Evolutionary conservation across 2,797 vertebrate genomes (phyloP).

Genomic region (Hippocampus kuda): DNA sequence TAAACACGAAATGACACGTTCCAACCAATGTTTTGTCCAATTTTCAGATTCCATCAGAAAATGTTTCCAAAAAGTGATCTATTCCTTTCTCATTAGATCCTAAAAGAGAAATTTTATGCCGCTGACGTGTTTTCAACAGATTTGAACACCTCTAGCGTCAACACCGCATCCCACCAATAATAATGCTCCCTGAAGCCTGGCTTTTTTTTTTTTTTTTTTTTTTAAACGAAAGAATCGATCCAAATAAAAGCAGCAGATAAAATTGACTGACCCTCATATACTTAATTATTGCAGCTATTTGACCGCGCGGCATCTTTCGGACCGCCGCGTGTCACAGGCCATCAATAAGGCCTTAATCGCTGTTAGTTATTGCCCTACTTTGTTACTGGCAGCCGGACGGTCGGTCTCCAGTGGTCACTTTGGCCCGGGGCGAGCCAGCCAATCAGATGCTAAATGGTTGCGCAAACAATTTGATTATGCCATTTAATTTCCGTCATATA

Average conservation of each 20-base stretch:
- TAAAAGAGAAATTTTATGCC: not conserved
- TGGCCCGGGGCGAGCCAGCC: constrained; percentile 57
- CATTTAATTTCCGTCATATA: constrained; percentile 70
- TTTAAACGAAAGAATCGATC: constrained; percentile 78
- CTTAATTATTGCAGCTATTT: constrained; percentile 86
- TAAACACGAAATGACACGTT: not conserved
- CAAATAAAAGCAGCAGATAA: constrained; percentile 85
- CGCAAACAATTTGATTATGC: constrained; percentile 72
- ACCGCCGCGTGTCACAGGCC: constrained; percentile 74
- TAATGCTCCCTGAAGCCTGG: constrained; percentile 64
- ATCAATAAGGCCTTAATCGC: constrained; percentile 82
- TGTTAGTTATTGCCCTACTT: constrained; percentile 76
- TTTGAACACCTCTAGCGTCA: constrained; percentile 35
- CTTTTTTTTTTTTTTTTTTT: constrained; percentile 33
- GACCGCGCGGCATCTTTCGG: constrained; percentile 78
- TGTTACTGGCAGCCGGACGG: constrained; percentile 67
- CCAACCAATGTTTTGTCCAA: not conserved
- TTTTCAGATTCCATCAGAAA: not conserved
- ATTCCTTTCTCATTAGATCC: not conserved
- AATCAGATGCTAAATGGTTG: constrained; percentile 69
- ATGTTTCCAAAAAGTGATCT: not conserved
- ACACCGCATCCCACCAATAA: constrained; percentile 68
- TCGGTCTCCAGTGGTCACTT: constrained; percentile 68
- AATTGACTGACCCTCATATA: constrained; percentile 86
- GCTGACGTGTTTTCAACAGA: not conserved